Percentiles rank a stretch among this genome's conserved stretches.
These are phyloP conservation scores for Medauroidea extradentata DNA, from an alignment of 1,140 invertebrate genomes.

Conservation along the genomic window DNA sequence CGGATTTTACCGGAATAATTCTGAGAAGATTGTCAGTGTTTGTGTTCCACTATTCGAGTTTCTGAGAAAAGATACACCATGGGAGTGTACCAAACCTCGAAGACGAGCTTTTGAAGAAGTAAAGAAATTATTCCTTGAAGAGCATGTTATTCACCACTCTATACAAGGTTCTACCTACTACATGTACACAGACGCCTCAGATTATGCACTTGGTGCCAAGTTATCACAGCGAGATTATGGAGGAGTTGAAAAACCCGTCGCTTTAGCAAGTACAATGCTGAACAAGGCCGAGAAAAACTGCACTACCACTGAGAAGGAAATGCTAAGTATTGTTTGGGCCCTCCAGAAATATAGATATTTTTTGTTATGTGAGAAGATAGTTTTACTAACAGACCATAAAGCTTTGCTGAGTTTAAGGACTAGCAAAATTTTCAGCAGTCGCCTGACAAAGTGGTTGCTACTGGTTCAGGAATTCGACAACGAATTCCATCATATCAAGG, in stretches of 20 bases:
- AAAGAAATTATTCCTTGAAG: constrained; percentile 17
- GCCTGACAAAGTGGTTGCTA: constrained; percentile 41
- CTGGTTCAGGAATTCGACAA: constrained; percentile 42
- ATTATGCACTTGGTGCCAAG: constrained; percentile 25
- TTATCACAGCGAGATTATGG: constrained; percentile 25
- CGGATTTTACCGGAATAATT: constrained; percentile 38
- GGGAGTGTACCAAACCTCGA: constrained; percentile 15
- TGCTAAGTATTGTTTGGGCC: constrained; percentile 42
- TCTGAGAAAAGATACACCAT: constrained; percentile 24
- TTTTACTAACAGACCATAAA: constrained; percentile 45
- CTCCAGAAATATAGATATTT: constrained; percentile 39
- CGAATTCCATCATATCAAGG: constrained; percentile 33
- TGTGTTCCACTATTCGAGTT: constrained; percentile 27
- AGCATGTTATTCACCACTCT: constrained; percentile 24
- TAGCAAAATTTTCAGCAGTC: constrained; percentile 22
- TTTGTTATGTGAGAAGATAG: constrained; percentile 35
- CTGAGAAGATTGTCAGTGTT: constrained; percentile 19
- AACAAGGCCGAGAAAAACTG: constrained; percentile 33
- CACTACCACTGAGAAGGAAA: constrained; percentile 40
- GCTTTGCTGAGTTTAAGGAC: constrained; percentile 33
- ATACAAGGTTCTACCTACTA: constrained; percentile 23
- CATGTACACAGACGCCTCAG: constrained; percentile 32
- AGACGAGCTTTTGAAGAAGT: constrained; percentile 25
- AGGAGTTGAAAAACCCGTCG: constrained; percentile 13
- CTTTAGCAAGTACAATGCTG: constrained; percentile 23